phyloP scores from a whole-genome alignment of 2,113 vertebrate genomes.

The Pipa parva region DNA sequence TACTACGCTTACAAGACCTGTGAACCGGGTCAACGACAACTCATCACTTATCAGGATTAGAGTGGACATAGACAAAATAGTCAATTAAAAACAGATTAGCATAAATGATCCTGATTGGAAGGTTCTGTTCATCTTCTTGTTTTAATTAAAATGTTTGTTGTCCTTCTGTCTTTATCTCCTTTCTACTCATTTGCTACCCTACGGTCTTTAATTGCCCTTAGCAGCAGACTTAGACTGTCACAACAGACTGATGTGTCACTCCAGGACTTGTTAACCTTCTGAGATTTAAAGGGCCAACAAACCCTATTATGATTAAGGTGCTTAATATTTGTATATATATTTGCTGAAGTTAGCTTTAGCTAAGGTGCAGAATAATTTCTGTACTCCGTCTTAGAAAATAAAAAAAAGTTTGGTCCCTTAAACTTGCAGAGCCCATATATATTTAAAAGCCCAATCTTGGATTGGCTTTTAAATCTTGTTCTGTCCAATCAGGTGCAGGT shows the following conservation, averaged over 20 bases:
- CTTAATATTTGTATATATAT: too few species aligned
- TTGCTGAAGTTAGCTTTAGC: too few species aligned
- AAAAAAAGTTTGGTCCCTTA: too few species aligned
- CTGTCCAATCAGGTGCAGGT: too few species aligned
- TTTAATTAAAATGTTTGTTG: constrained; percentile 10
- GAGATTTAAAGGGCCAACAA: too few species aligned
- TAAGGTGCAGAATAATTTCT: too few species aligned
- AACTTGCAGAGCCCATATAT: too few species aligned
- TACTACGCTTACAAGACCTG: constrained; percentile 33
- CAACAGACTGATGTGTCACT: neutral
- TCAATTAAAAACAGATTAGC: constrained; percentile 44
- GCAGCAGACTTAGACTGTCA: neutral
- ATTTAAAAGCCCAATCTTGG: too few species aligned
- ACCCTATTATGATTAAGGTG: too few species aligned
- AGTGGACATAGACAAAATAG: constrained; percentile 39
- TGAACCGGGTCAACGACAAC: constrained; percentile 31
- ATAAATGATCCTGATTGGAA: constrained; percentile 41
- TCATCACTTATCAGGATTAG: constrained; percentile 42
- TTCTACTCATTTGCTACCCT: neutral
- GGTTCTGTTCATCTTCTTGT: constrained; percentile 31
- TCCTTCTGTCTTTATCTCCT: constrained; percentile 16
- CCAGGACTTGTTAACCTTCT: too few species aligned
- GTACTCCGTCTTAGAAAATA: too few species aligned
- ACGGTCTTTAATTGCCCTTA: neutral
- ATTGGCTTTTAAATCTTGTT: too few species aligned